phyloP scores from a whole-genome alignment of 2,113 vertebrate species.

The Cygnus atratus region DNA sequence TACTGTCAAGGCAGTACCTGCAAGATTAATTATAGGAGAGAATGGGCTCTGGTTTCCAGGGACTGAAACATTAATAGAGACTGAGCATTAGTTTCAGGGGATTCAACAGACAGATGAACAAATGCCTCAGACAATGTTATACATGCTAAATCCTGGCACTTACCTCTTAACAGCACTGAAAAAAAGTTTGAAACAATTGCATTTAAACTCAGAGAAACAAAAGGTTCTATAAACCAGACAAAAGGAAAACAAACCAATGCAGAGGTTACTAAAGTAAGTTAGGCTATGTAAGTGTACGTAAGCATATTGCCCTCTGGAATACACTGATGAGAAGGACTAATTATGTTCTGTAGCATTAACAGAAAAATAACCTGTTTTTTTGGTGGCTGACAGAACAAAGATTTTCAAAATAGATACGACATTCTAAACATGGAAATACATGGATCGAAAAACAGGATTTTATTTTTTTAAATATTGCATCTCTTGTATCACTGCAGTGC shows the following conservation, averaged over 20 bases:
- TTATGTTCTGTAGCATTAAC: neutral
- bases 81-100: constrained; percentile 80
- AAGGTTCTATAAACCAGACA: neutral
- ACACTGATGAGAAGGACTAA: neutral
- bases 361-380: neutral
- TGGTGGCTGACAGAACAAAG: neutral
- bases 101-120: constrained; percentile 80
- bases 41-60: constrained; percentile 77
- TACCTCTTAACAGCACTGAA: constrained; percentile 13
- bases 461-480: neutral
- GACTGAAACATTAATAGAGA: constrained; percentile 82
- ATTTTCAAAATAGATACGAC: neutral
- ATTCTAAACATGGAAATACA: neutral
- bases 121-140: constrained; percentile 74
- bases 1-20: constrained; percentile 85
- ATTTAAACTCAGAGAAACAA: constrained; percentile 34
- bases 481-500: constrained; percentile 23
- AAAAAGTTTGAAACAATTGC: constrained; percentile 59
- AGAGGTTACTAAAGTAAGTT: constrained; percentile 6
- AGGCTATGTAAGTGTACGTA: neutral
- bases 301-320: neutral
- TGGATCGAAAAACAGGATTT: neutral
- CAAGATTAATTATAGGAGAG: constrained; percentile 85
- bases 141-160: constrained; percentile 67
- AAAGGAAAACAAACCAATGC: constrained; percentile 2